Base-by-base conservation (phyloP, 2,888 invertebrate genomes). In the Drosophila pseudotakahashii region DNA sequence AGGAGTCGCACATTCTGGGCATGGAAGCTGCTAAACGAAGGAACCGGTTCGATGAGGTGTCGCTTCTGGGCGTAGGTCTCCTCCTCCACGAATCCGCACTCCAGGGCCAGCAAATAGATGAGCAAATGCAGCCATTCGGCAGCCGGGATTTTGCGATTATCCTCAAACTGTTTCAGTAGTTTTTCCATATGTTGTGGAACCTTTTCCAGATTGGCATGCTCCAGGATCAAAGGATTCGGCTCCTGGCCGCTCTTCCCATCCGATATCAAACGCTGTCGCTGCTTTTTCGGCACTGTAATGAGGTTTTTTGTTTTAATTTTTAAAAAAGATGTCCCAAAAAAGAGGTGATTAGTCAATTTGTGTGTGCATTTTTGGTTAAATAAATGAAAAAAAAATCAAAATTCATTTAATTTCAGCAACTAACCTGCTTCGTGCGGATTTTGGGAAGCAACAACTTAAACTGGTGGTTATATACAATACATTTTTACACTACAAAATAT, bases 71-170 rank as follows among this genome's bases (percentile, higher is more conserved):
- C 51, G 61, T 78, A 84, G 13, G 76, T 80, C 1, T 71, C 37
- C 9, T 79, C 60, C 13, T 79, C 77, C 11, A 81, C 81, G 62
- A 87, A 91, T 4, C 91, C 92, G 16, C 84, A 79, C 71, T 92
- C 92, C 52, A 92, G 53, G 0, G 90, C 91, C 37, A 92, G 71
- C 44, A 80, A 69, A 73, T 92, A 91, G 44, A 89, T 79, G n/a
- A 92, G 76, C 52, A 86, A 50, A 14, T 89, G 42, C 2, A 92
- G 62, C 16, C 90, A 47, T 52, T 91, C 90, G 0, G 79, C 75
- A n/a, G 80, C 72, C 32, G 72, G 19, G 39, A 45, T 11, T 52
- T 68, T 52, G 10, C 26, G 34, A 7, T 37, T 30, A 3, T 69
- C 68, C 19, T 73, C 59, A n/a, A 59, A 72, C 32, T 75, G 78